Conservation (phyloP, 2,797 vertebrate genomes). For the Sebastes glaucus region DNA sequence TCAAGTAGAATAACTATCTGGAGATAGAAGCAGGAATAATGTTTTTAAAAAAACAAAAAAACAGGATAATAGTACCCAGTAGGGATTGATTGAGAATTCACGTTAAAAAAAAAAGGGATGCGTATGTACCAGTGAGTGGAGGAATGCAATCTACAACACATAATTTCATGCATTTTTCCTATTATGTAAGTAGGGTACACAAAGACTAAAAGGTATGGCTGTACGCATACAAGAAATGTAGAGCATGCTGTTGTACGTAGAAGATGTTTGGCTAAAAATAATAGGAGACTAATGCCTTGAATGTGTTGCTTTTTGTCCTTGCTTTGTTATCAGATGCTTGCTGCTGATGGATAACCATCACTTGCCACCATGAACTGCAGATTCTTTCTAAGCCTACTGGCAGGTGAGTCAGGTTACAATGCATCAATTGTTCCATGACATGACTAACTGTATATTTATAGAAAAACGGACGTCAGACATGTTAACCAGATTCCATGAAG, state of each 20-base stretch:
- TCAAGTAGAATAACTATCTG: background rate
- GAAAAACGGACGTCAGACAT: background rate
- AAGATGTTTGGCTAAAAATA: background rate
- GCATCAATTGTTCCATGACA: background rate
- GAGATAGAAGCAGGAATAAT: background rate
- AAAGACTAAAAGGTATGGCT: background rate
- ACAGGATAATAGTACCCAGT: background rate
- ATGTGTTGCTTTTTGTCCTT: background rate
- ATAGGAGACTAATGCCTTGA: background rate
- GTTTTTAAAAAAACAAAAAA: background rate
- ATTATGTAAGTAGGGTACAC: background rate
- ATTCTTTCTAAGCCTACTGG: background rate
- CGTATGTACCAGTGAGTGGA: background rate
- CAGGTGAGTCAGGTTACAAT: constrained; percentile 6
- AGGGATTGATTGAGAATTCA: too few relatives aligned
- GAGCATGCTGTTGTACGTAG: background rate
- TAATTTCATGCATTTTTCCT: background rate
- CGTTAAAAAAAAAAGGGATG: background rate
- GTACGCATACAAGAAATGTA: background rate
- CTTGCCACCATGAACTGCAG: background rate
- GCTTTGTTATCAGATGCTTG: background rate
- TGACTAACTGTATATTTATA: background rate
- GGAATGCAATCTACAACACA: background rate
- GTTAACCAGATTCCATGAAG: background rate
- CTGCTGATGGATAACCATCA: background rate